Evolutionary conservation across 2,888 invertebrate species (phyloP).

Genomic region (Sympetrum striolatum): DNA sequence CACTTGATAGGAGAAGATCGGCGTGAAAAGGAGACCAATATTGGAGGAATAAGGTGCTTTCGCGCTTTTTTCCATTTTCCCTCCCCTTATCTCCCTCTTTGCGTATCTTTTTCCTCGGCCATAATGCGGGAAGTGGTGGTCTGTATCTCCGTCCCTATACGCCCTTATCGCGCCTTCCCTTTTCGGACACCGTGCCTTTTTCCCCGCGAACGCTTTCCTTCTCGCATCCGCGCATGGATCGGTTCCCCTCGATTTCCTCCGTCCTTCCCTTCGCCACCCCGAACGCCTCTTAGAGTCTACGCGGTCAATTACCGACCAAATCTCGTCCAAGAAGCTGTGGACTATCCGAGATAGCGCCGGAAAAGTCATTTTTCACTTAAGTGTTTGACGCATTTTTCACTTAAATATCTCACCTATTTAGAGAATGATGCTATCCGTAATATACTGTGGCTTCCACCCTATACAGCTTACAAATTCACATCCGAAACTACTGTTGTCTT

Average conservation of each 20-base stretch:
- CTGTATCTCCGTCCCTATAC: not conserved
- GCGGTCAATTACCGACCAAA: too few relatives aligned
- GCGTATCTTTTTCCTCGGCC: constrained; percentile 8
- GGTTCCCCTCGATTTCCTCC: not conserved
- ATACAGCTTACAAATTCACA: too few relatives aligned
- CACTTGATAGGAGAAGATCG: not conserved
- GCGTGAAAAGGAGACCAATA: constrained; percentile 1
- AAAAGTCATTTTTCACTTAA: too few relatives aligned
- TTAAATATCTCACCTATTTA: too few relatives aligned
- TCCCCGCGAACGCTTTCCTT: not conserved
- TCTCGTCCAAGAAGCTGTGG: too few relatives aligned
- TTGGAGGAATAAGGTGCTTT: not conserved
- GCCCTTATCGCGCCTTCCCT: not conserved
- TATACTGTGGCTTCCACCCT: too few relatives aligned
- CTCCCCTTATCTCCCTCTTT: not conserved
- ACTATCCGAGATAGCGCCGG: too few relatives aligned
- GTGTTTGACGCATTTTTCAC: too few relatives aligned
- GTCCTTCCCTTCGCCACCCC: not conserved
- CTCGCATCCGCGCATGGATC: not conserved
- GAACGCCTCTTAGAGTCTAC: not conserved
- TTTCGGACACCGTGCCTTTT: not conserved
- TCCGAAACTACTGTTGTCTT: too few relatives aligned
- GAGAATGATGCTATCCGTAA: too few relatives aligned
- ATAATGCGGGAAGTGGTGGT: not conserved
- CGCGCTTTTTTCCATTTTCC: not conserved